Percentiles rank a stretch among this genome's conserved stretches.
phyloP scores from a whole-genome alignment of 1,140 invertebrate species.

The Papilio polyxenes region DNA sequence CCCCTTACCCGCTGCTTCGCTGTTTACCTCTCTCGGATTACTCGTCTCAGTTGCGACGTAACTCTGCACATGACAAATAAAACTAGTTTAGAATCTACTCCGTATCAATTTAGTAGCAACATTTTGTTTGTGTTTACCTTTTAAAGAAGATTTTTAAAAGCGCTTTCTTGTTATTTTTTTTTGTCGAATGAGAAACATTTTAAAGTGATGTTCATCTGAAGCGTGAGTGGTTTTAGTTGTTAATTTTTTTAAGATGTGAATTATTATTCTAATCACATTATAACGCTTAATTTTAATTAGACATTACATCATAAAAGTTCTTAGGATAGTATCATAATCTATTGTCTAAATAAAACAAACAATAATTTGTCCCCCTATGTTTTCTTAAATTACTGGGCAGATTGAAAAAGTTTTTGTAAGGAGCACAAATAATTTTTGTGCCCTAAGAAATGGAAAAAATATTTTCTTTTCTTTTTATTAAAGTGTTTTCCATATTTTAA shows the following conservation, averaged over 20 bases:
- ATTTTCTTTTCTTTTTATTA: no score
- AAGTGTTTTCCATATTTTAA: no score
- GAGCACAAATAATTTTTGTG: no score
- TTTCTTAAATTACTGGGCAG: no score
- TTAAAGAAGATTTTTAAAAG: slow-evolving; percentile 24
- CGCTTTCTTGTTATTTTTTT: neutral
- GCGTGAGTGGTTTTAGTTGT: neutral
- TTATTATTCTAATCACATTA: neutral
- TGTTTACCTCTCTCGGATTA: slow-evolving; percentile 44
- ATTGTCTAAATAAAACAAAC: no score
- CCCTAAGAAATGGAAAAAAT: no score
- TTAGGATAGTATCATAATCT: neutral
- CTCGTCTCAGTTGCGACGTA: slow-evolving; percentile 39
- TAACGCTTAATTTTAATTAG: neutral
- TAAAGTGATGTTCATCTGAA: neutral
- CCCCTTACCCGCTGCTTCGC: neutral
- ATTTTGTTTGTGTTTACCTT: slow-evolving; percentile 26
- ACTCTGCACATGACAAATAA: slow-evolving; percentile 39
- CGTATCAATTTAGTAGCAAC: slow-evolving; percentile 37
- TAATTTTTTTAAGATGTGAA: neutral
- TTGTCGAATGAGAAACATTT: neutral
- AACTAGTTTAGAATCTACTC: slow-evolving; percentile 37
- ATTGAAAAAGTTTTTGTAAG: no score
- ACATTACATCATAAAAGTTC: neutral
- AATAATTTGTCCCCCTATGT: no score